phyloP scores from a whole-genome alignment of 2,888 invertebrate genomes.

The Campoletis raptor region DNA sequence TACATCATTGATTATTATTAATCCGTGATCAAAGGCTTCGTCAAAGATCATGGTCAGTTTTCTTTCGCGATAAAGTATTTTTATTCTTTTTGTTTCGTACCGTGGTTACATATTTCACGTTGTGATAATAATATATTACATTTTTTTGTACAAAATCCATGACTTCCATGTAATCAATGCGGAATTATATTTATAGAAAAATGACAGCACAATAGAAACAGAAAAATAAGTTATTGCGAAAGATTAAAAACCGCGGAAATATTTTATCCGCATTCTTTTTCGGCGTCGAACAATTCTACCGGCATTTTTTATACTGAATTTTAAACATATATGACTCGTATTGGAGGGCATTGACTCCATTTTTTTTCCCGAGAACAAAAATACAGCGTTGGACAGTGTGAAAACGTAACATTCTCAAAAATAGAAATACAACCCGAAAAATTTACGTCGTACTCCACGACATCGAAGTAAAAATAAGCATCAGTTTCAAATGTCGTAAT shows the following conservation, averaged over 20 bases:
- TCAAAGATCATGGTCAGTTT: conserved; percentile 11
- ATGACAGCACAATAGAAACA: background rate
- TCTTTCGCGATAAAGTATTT: background rate
- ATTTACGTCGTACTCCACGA: too few species aligned
- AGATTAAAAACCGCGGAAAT: background rate
- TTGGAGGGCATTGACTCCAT: background rate
- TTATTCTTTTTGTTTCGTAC: background rate
- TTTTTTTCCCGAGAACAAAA: conserved; percentile 4
- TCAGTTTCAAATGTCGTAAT: too few species aligned
- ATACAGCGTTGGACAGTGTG: background rate
- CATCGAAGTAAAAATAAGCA: too few species aligned
- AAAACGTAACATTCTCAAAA: background rate
- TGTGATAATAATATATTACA: background rate
- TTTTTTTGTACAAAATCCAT: background rate
- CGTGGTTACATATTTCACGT: background rate
- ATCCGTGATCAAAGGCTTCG: background rate
- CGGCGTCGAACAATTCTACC: background rate
- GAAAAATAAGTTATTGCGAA: background rate
- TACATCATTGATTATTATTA: background rate
- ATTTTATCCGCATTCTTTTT: background rate
- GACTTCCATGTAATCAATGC: background rate
- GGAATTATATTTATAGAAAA: background rate
- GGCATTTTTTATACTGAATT: background rate
- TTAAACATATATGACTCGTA: conserved; percentile 1
- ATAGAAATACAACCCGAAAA: background rate